Conservation (phyloP, 2,797 vertebrate species). For the Iguana delicatissima region DNA sequence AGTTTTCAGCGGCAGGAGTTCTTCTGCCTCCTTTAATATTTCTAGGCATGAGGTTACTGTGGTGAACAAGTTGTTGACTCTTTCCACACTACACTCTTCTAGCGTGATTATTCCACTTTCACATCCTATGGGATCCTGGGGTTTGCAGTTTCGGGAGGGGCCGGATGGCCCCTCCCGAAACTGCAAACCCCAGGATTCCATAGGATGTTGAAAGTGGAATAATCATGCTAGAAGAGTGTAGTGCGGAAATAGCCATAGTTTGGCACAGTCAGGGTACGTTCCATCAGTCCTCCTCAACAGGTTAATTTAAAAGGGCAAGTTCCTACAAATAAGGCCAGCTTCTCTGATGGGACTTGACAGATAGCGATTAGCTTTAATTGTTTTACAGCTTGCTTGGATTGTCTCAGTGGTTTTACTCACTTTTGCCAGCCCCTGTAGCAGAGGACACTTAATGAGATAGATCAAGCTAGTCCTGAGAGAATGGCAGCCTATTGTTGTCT, state of each 20-base stretch:
- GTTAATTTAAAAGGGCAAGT: neutral
- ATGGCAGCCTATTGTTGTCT: rapidly evolving
- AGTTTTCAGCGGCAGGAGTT: neutral
- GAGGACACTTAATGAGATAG: constrained; percentile 52
- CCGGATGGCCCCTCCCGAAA: no score
- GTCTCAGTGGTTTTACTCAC: constrained; percentile 64
- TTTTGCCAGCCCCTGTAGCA: constrained; percentile 25
- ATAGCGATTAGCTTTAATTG: constrained; percentile 70
- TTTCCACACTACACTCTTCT: no score
- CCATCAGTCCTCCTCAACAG: neutral
- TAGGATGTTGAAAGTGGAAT: no score
- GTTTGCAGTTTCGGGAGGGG: no score
- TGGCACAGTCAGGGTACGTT: neutral
- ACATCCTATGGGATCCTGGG: no score
- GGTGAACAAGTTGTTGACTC: no score
- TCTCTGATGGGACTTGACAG: constrained; percentile 66
- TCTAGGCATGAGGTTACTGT: neutral
- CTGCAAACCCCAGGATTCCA: no score
- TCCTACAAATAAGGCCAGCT: neutral
- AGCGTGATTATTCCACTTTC: no score
- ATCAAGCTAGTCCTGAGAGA: neutral
- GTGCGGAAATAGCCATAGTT: no score
- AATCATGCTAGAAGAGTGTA: no score
- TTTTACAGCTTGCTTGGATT: constrained; percentile 67
- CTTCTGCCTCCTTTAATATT: neutral